phyloP scores from a whole-genome alignment of 2,113 vertebrate species.

The Dromiciops gliroides region DNA sequence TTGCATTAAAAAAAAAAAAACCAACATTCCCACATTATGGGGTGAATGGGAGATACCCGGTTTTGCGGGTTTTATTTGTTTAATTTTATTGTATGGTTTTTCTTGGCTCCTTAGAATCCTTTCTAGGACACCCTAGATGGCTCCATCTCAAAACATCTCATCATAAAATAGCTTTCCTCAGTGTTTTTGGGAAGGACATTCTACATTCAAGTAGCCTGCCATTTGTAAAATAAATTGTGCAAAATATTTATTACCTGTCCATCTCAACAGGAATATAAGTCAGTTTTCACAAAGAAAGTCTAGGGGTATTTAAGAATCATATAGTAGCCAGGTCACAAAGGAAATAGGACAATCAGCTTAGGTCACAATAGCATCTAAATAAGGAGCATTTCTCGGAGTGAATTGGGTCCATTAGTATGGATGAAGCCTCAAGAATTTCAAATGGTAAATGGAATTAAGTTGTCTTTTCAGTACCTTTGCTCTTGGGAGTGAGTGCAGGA shows the following conservation, averaged over 20 bases:
- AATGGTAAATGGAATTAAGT: neutral
- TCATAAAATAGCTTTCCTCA: constrained; percentile 76
- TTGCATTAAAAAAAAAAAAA: constrained; percentile 84
- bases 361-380: neutral
- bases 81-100: constrained; percentile 71
- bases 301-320: constrained; percentile 26
- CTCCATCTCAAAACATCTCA: constrained; percentile 54
- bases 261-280: constrained; percentile 46
- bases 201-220: constrained; percentile 23
- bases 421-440: neutral
- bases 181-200: neutral
- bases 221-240: constrained; percentile 49
- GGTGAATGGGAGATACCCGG: constrained; percentile 79
- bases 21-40: constrained; percentile 79
- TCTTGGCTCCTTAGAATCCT: constrained; percentile 68
- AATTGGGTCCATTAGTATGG: neutral
- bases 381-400: neutral
- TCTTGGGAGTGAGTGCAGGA: neutral
- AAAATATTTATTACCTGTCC: constrained; percentile 41
- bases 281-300: constrained; percentile 49
- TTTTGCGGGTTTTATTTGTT: constrained; percentile 83
- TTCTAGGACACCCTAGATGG: constrained; percentile 56
- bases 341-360: neutral
- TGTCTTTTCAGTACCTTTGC: neutral
- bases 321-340: neutral